Evolutionary conservation across 2,797 vertebrate species (phyloP), one percentile per base, ranked within the genome.

Genomic region (Poeciliopsis paucimaculata): DNA sequence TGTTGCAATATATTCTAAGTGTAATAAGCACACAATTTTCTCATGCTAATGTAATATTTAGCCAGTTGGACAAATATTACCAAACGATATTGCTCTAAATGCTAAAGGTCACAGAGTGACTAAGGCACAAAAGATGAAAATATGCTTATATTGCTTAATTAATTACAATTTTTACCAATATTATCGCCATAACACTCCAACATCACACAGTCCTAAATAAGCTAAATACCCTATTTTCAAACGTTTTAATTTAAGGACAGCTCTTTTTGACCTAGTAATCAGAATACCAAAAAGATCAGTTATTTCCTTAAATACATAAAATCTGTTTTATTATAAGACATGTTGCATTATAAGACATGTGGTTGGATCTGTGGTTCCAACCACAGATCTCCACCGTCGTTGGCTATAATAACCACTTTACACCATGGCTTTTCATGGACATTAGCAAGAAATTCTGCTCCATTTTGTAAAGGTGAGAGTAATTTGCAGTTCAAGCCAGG

Each of bases 401-500:
- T 73, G 13, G 2, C 0, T 41, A 45, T 34, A 66, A 60, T 73
- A 26, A 62, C 66, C 60, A 55, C 75, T 68, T 82, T 8, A 51
- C 51, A 68, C 31, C 73, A 20, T 18, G 46, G 28, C 15, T 36
- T 53, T 76, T 20, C 23, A 55, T 74, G 20, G 49, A 72, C 34
- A 47, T 82, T 26, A 78, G 55, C 73, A 43, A 49, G 26, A 79
- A 78, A 45, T n/a, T 1, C 66, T 23, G 49, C 4, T 75, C 49
- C 1, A 2, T 45, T 85, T 60, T 49, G 28, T 36, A 78, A 86
- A 72, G 80, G 75, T 80, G 70, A 80, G 51, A 79, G 43, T 66
- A 82, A 84, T 87, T 73, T 84, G 36, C 34, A 46, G 23, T 45
- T 77, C 36, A 70, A 66, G 60, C 23, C 26, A 75, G 60, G 72